Evolutionary conservation across 2,113 vertebrate species (phyloP), one percentile per base, ranked within the genome.

Genomic region (Colaptes auratus): DNA sequence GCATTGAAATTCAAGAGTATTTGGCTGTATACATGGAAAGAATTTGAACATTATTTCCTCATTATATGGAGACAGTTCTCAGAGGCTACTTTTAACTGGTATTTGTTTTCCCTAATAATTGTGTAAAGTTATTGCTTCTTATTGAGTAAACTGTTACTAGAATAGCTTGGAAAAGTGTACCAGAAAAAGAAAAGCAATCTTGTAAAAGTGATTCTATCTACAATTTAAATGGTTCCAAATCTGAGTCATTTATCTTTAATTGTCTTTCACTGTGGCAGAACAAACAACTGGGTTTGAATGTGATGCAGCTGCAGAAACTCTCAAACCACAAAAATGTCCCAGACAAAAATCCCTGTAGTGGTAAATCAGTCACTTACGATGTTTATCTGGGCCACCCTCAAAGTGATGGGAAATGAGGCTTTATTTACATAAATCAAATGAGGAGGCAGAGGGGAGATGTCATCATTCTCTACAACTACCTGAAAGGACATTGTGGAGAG

Each of bases 191-290:
- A 46, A n/a, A 80, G 64, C 76, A 50, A 3, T 92, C 79, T 83
- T 73, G 60, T 90, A 10, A 24, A 52, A 75, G 44, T 61, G 53
- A 6, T 42, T 82, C 50, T 78, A 12, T 69, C 35, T 76, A 85
- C 39, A 91, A 83, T 92, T 76, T 84, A 82, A 89, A 93, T 89
- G 2, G 84, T 71, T 91, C 33, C 39, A 75, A 71, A 95, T 78
- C 78, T 89, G 53, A 66, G 19, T 83, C n/a, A 70, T 88, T 55
- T 79, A 67, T 87, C 91, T 88, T 78, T 75, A 84, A 86, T 91
- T 91, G 84, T 84, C 44, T 86, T 69, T 61, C 35, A 59, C 44
- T 84, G 44, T 64, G 58, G 4, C 12, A 75, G 77, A 91, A 63
- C n/a, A 78, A 90, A 90, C 77, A 59, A 86, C 55, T 44, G 76